Base-by-base conservation (phyloP, 2,888 invertebrate species). In the Caenorhabditis sp. region DNA sequence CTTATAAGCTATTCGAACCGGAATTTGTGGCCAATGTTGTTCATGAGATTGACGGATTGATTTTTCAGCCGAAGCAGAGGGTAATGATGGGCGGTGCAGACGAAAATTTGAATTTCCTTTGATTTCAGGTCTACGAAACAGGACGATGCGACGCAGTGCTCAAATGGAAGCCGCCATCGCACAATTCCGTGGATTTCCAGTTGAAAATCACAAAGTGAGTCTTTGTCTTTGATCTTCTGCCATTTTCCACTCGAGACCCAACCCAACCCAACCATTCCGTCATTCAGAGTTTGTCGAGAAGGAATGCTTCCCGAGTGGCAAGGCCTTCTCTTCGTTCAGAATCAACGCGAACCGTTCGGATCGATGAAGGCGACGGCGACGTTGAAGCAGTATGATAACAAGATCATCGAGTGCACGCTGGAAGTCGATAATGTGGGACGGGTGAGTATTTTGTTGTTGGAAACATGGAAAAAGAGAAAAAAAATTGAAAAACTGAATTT, bases 31-130 rank as follows among this genome's bases (percentile, higher is more conserved):
- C 95, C 86, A 94, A 95, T 40, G 93, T 99, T 20, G 94, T 95
- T 0, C 99, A 99, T 92, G 97, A 98, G 92, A 97, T 98, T 0
- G 99, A 99, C 92, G 99, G 99, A 22, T 94, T 99, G 15, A 97
- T 99, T 90, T 99, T 98, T 92, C 99, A 99, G 92, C 99, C 99
- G 0, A 94, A 94, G 94, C 82, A 96, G 95, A 92, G 95, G n/a
- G n/a, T n/a, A n/a, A n/a, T n/a, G n/a, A n/a, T n/a, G n/a, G n/a
- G n/a, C n/a, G n/a, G n/a, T 96, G 92, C 92, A 93, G 90, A 6
- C 2, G n/a, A 51, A 18, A n/a, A 15, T n/a, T 44, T 9, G 22
- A n/a, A 28, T 47, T 15, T 28, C 13, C 9, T 51, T 18, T 20
- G 9, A 11, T 69, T 93, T 71, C 92, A 96, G 95, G 95, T 95